Evolutionary conservation across 37 sponge, comb jelly and placozoan species (phyloP), one percentile per base, ranked within the genome.

Genomic region (Tethya wilhelma): DNA sequence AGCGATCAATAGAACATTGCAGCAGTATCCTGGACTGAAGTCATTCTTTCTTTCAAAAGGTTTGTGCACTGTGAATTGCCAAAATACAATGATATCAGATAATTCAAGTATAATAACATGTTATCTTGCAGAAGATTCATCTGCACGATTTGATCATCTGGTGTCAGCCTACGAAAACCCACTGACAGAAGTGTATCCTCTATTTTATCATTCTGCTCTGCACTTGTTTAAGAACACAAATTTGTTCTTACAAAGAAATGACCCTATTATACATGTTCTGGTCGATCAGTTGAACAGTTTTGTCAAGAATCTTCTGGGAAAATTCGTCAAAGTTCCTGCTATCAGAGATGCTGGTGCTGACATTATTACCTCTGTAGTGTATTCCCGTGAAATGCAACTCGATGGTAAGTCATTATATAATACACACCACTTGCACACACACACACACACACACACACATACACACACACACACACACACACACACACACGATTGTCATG

Each of bases 1-100:
- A 30, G 75, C 69, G 6, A 56, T 87, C 30, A 58, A 64, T 9
- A 55, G 64, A 29, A 59, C 53, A 33, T 40, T 86, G 41, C n/a
- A 36, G 45, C 67, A 84, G 60, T 79, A 55, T 72, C n/a, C 40
- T 59, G 81, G 38, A 36, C 46, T 86, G 32, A 57, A 28, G 43
- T 79, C 81, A 26, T 87, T n/a, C n/a, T n/a, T n/a, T 68, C 67
- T 73, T 43, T 83, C 83, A 38, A 59, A 59, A 59, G 28, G 73
- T 46, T 17, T 11, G 23, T 19, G 11, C 2, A 73, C 5, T 38
- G 20, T 20, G 28, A 30, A 38, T 38, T 25, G 30, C 30, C 8
- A 25, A 25, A 8, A 28, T 63, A 12, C 8, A 31, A 64, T 82
- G 43, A 5, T 20, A 17, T 49, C 11, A 49, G 17, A 20, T 49